Evolutionary conservation across 1,140 invertebrate species (phyloP).

Genomic region (Euura lappo): DNA sequence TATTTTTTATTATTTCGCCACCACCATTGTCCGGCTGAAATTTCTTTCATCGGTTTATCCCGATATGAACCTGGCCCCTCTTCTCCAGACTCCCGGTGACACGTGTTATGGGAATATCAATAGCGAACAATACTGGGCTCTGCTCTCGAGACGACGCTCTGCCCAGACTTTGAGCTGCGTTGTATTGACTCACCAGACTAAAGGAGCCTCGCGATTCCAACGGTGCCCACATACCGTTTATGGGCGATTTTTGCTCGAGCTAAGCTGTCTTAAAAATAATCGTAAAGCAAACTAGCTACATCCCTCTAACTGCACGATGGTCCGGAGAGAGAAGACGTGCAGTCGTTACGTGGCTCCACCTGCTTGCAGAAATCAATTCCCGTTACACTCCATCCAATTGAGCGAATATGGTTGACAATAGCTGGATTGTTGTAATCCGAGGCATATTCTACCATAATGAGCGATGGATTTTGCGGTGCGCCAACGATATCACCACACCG

Average conservation of each 20-base stretch:
- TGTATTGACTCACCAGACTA: neutral
- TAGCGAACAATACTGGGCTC: neutral
- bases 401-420: too few species aligned
- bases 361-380: too few species aligned
- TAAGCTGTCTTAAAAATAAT: neutral
- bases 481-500: too few species aligned
- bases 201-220: neutral
- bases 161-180: too few species aligned
- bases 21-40: neutral
- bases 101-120: neutral
- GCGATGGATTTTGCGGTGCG: too few species aligned
- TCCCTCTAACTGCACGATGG: too few species aligned
- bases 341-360: too few species aligned
- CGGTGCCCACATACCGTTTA: neutral
- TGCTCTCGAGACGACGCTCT: neutral
- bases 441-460: too few species aligned
- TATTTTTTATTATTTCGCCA: too few species aligned
- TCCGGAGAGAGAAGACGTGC: too few species aligned
- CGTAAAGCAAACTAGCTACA: neutral
- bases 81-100: neutral
- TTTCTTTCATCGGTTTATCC: neutral
- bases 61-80: neutral
- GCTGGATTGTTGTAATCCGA: too few species aligned
- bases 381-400: too few species aligned
- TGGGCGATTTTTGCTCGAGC: neutral